A percentile compares a stretch with the other conserved stretches of the same genome.
These are phyloP conservation scores for Hydrozoanthus gracilis DNA, from an alignment of 92 coral and sea anemone species.

Conservation along the genomic window DNA sequence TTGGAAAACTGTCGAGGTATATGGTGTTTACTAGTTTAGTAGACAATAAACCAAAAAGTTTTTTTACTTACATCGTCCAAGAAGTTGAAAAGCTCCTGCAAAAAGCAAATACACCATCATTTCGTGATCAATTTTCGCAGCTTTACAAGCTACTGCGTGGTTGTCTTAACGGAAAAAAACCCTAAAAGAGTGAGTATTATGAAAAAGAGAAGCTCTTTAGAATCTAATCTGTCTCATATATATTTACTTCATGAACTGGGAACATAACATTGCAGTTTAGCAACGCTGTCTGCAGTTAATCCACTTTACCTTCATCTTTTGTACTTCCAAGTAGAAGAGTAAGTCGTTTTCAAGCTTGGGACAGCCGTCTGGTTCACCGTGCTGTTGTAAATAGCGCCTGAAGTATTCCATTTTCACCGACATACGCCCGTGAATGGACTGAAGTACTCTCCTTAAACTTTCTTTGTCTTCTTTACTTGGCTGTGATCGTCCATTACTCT, in stretches of 20 bases:
- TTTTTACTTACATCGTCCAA: constrained; percentile 92
- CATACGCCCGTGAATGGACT: constrained; percentile 86
- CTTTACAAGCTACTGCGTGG: not conserved
- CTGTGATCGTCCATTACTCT: constrained; percentile 92
- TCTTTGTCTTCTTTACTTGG: constrained; percentile 91
- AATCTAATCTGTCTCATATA: too few relatives aligned
- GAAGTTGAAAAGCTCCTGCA: constrained; percentile 89
- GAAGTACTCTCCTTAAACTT: constrained; percentile 77
- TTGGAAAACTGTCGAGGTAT: not conserved
- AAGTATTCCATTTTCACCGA: constrained; percentile 87
- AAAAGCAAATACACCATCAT: not conserved
- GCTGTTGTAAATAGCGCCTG: constrained; percentile 88
- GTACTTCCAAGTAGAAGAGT: constrained; percentile 91
- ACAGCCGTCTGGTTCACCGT: constrained; percentile 88
- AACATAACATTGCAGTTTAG: too few relatives aligned
- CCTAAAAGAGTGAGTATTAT: too few relatives aligned
- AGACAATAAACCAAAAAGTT: not conserved
- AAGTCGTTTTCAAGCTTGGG: constrained; percentile 93
- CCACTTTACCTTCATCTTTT: constrained; percentile 84
- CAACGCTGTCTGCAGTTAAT: not conserved
- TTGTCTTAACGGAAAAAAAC: too few relatives aligned
- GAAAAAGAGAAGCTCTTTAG: too few relatives aligned
- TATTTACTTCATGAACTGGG: too few relatives aligned
- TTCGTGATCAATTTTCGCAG: not conserved
- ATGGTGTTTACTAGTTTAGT: not conserved